Conservation (phyloP, 53 echinoderm and acorn worm species). For the Glandiceps talaboti region DNA sequence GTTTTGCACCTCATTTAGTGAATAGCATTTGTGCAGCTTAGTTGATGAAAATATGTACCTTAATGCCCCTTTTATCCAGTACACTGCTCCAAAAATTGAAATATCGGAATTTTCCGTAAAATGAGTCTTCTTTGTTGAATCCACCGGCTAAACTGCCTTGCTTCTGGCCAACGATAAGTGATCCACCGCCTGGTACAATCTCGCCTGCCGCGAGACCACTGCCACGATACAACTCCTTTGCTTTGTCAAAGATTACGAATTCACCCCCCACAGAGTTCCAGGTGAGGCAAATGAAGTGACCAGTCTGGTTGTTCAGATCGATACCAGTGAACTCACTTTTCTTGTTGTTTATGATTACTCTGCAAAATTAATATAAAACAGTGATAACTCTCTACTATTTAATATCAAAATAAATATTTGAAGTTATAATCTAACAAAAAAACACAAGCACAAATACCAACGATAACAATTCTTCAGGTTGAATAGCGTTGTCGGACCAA, state of each 20-base stretch:
- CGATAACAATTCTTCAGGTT: no score
- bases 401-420: no score
- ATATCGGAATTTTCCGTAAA: background rate
- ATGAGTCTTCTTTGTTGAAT: background rate
- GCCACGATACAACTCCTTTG: background rate
- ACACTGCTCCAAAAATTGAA: background rate
- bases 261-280: background rate
- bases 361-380: no score
- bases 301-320: background rate
- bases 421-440: no score
- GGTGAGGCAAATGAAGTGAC: background rate
- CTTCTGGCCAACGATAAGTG: background rate
- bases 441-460: no score
- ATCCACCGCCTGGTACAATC: background rate
- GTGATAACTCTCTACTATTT: no score
- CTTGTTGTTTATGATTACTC: background rate
- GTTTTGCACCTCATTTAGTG: no score
- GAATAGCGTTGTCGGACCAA: no score
- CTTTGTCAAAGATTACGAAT: background rate
- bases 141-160: background rate
- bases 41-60: no score
- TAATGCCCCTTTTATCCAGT: background rate
- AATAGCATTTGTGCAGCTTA: no score
- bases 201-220: background rate
- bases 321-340: background rate